Evolutionary conservation across 1,140 invertebrate species (phyloP), one percentile per base, ranked within the genome.

Genomic region (Lordiphosa mommai): DNA sequence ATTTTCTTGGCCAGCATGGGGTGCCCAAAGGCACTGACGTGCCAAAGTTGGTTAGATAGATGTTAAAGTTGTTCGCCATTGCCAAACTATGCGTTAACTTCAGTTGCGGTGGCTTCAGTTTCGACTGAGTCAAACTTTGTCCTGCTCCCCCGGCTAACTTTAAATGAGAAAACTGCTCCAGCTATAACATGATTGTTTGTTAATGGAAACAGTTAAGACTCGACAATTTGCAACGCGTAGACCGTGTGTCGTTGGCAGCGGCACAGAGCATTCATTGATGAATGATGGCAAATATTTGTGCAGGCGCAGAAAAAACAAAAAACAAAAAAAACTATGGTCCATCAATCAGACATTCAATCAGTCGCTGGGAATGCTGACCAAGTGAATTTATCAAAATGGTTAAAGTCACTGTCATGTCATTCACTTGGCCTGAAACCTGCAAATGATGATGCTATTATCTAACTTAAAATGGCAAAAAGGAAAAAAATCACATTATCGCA

Each of bases 41-140:
- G 76, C 60, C 76, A 82, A 66, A 74, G 44, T 61, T 71, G 51
- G 71, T 51, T 74, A 67, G 71, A 74, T 72, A 69, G 58, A 57
- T 53, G 57, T 49, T 67, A 65, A 53, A 60, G 55, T 63, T 56
- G 32, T 41, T 56, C 34, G 55, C 53, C 70, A 58, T 49, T 30
- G 46, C 49, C 48, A 53, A 40, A 52, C 57, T 56, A 55, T 64
- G 50, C 34, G 5, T 51, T 13, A 47, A 59, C 64, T 60, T 16
- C 27, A 17, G 29, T 33, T 41, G 65, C 23, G 59, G 50, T 44
- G 46, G 30, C 27, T 69, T 33, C 17, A 34, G 37, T 49, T 63
- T 59, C 40, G 36, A 50, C 34, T 10, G 6, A 16, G 41, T 30
- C 13, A 63, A 58, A 57, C 48, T 58, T 70, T 34, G 37, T 10